phyloP scores from a whole-genome alignment of 1,140 invertebrate species.

The Heliconius nattereri region DNA sequence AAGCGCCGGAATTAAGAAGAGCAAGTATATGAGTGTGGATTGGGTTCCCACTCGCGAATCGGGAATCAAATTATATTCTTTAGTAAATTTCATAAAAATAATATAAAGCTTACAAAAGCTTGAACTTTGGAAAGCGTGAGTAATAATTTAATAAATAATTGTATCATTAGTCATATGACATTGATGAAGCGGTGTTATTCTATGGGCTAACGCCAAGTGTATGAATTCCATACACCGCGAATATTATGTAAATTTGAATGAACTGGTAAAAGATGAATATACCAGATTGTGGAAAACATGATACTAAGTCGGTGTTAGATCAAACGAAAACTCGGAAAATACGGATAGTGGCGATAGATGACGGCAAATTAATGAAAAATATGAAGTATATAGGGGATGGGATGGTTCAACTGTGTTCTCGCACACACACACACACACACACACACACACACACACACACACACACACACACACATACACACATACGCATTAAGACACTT shows the following conservation, averaged over 20 bases:
- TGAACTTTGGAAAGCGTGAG: neutral
- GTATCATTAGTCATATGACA: slow-evolving; percentile 15
- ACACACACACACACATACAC: no score
- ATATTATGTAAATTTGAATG: slow-evolving; percentile 17
- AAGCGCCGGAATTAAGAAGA: no score
- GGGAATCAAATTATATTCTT: no score
- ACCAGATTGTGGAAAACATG: neutral
- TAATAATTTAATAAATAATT: slow-evolving; percentile 20
- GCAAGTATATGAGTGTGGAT: no score
- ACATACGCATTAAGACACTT: no score
- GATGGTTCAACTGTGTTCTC: no score
- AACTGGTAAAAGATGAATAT: slow-evolving; percentile 16
- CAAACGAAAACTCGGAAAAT: neutral
- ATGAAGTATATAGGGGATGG: no score
- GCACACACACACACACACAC: no score
- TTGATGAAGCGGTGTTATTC: slow-evolving; percentile 13
- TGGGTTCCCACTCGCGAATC: no score
- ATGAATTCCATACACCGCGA: slow-evolving; percentile 7
- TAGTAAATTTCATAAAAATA: no score
- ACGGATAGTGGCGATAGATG: neutral
- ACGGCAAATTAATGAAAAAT: no score
- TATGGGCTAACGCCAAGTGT: slow-evolving; percentile 15
- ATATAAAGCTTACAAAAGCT: neutral
- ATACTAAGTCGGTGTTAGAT: neutral
- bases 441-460: no score